These are phyloP conservation scores for Cephalopachus bancanus DNA, from an alignment of 2,797 vertebrate genomes.

Conservation along the genomic window DNA sequence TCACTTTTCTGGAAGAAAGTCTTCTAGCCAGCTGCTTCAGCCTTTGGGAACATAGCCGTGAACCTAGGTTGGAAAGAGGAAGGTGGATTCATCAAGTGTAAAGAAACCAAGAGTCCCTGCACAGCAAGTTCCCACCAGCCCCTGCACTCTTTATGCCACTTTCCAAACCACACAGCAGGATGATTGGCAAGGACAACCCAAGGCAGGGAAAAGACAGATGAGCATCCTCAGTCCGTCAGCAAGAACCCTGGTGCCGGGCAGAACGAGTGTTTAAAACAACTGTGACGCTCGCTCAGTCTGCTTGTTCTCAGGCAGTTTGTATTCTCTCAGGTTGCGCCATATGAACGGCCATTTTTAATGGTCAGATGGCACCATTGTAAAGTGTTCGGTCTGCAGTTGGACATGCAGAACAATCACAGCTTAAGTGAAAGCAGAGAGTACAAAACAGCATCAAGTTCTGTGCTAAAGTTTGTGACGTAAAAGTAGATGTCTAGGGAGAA, in stretches of 20 bases:
- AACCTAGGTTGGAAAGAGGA: constrained; percentile 45
- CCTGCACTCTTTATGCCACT: neutral
- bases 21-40: constrained; percentile 16
- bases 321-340: neutral
- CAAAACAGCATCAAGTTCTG: constrained; percentile 20
- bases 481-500: constrained; percentile 26
- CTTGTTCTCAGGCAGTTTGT: neutral
- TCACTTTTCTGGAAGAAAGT: constrained; percentile 64
- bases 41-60: constrained; percentile 53
- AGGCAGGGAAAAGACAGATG: neutral
- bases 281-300: neutral
- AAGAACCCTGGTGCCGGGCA: neutral
- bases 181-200: neutral
- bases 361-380: neutral
- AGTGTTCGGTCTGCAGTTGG: neutral
- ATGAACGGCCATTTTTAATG: neutral
- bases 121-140: neutral
- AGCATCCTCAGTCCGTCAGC: neutral
- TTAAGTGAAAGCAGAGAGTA: constrained; percentile 2
- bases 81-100: constrained; percentile 11
- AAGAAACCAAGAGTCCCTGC: neutral
- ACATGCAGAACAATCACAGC: constrained; percentile 52
- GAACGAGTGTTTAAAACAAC: neutral
- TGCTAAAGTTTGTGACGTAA: constrained; percentile 17
- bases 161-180: neutral